Evolutionary conservation across 2,888 invertebrate species (phyloP).

Genomic region (Ectropis crepuscularia): DNA sequence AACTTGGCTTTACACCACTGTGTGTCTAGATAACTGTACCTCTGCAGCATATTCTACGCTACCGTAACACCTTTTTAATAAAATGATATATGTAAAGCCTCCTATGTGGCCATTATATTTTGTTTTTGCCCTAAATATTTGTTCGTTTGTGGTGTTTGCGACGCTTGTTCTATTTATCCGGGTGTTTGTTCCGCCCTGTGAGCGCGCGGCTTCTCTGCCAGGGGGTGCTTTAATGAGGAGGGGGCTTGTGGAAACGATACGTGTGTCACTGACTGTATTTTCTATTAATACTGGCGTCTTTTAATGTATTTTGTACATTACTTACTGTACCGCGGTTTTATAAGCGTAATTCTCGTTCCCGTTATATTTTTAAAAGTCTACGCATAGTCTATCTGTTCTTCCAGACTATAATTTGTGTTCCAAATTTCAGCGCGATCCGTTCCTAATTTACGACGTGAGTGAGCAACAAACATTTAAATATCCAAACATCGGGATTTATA

Average conservation of each 20-base stretch:
- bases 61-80: constrained; percentile 33
- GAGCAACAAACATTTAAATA: too few relatives aligned
- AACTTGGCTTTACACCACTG: neutral
- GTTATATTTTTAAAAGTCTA: too few relatives aligned
- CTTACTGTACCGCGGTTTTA: too few relatives aligned
- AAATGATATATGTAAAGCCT: constrained; percentile 27
- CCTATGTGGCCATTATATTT: constrained; percentile 12
- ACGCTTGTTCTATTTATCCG: constrained; percentile 7
- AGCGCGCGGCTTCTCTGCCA: neutral
- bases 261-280: too few relatives aligned
- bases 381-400: too few relatives aligned
- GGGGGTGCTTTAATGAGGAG: neutral
- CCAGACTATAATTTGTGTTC: too few relatives aligned
- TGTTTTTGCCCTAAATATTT: constrained; percentile 18
- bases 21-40: neutral
- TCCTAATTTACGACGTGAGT: too few relatives aligned
- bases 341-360: too few relatives aligned
- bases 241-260: too few relatives aligned
- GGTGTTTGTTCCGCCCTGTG: constrained; percentile 3
- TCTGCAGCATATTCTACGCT: neutral
- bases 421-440: too few relatives aligned
- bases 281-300: neutral
- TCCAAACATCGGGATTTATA: too few relatives aligned
- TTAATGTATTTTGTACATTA: neutral
- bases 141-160: constrained; percentile 14